phyloP scores from a whole-genome alignment of 2,888 invertebrate genomes.

The Polydrusus tereticollis region DNA sequence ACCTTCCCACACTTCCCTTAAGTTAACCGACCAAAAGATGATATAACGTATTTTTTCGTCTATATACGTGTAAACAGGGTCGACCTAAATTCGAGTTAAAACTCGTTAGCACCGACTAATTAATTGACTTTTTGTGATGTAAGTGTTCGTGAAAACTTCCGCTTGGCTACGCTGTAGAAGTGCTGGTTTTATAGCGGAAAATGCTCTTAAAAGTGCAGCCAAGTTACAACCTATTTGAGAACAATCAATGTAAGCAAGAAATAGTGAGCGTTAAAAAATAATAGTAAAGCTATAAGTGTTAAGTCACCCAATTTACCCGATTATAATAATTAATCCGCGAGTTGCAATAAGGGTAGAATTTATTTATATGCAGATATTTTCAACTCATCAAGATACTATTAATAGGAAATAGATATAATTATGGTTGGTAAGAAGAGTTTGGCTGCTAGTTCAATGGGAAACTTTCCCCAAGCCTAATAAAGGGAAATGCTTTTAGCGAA shows the following conservation, averaged over 20 bases:
- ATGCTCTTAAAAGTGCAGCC: not conserved
- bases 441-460: not conserved
- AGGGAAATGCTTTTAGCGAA: conserved; percentile 27
- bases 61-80: not conserved
- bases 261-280: not conserved
- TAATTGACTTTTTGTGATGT: not conserved
- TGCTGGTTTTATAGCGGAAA: not conserved
- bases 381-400: not conserved
- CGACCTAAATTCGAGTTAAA: not conserved
- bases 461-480: conserved; percentile 5
- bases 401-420: not conserved
- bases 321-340: no score
- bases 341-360: no score
- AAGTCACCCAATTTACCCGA: no score
- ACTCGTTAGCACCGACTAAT: not conserved
- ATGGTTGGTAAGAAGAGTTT: not conserved
- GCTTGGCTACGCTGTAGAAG: not conserved
- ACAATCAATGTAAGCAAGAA: not conserved
- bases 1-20: no score
- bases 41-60: not conserved
- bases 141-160: not conserved
- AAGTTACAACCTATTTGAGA: not conserved
- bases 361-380: not conserved
- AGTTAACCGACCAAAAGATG: no score
- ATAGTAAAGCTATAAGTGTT: no score